phyloP scores from a whole-genome alignment of 2,797 vertebrate species.

The Microctenopoma steveboyesi region DNA sequence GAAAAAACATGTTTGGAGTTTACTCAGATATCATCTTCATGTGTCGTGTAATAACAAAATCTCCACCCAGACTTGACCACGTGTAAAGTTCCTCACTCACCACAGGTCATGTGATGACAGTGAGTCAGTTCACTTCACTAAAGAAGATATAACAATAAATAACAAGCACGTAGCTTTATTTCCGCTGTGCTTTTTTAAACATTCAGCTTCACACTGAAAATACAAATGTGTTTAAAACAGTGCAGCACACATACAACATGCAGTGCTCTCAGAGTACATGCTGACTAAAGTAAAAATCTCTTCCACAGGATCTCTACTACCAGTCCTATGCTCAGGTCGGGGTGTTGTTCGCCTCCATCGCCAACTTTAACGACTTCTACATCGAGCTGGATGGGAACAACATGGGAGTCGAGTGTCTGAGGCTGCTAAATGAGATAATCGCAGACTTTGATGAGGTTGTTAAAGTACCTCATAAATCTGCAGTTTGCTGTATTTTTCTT shows the following conservation, averaged over 20 bases:
- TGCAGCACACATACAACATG: too few species aligned
- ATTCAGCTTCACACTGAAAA: too few species aligned
- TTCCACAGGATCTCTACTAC: conserved; percentile 93
- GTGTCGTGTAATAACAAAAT: not conserved
- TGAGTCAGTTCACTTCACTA: too few species aligned
- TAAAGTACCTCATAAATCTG: conserved; percentile 38
- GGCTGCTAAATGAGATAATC: conserved; percentile 98
- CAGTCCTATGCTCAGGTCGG: conserved; percentile 98
- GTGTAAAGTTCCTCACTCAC: not conserved
- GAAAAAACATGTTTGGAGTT: not conserved
- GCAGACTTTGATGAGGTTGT: conserved; percentile 97
- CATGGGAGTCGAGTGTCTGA: conserved; percentile 98
- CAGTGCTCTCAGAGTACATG: too few species aligned
- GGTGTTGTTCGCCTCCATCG: conserved; percentile 98
- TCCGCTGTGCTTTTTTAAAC: too few species aligned
- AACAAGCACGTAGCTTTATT: not conserved
- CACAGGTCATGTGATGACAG: not conserved
- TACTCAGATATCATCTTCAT: not conserved
- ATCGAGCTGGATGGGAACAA: conserved; percentile 99
- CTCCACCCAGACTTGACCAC: too few species aligned
- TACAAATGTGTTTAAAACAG: too few species aligned
- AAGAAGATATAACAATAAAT: not conserved
- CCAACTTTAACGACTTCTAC: conserved; percentile 99
- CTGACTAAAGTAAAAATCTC: not conserved
- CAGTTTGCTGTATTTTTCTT: conserved; percentile 14